A percentile compares a stretch with the other conserved stretches of the same genome.
Evolutionary conservation across 1,140 invertebrate genomes (phyloP).

Genomic region (Drosophila ananassae): DNA sequence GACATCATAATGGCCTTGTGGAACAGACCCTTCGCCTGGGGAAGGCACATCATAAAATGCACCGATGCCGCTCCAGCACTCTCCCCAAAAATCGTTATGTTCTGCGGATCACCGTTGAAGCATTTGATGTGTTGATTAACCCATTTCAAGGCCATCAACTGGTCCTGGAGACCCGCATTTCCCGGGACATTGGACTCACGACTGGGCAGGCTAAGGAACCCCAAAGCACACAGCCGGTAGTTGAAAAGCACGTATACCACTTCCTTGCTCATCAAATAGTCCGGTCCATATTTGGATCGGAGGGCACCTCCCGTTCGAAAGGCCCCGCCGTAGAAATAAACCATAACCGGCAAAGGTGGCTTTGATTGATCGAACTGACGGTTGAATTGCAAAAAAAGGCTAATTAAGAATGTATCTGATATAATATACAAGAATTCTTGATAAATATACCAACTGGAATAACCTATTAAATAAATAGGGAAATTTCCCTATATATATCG

Average conservation of each 20-base stretch:
- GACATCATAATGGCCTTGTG: slow-evolving; percentile 87
- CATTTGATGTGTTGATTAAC: slow-evolving; percentile 70
- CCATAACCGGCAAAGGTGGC: slow-evolving; percentile 86
- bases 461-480: too few species aligned
- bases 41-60: slow-evolving; percentile 68
- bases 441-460: too few species aligned
- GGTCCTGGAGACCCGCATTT: slow-evolving; percentile 86
- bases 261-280: slow-evolving; percentile 87
- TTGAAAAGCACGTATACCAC: slow-evolving; percentile 88
- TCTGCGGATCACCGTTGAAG: slow-evolving; percentile 68
- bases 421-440: too few species aligned
- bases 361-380: slow-evolving; percentile 49
- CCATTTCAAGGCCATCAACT: slow-evolving; percentile 83
- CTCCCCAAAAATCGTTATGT: slow-evolving; percentile 79
- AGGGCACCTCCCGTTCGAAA: slow-evolving; percentile 85
- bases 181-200: slow-evolving; percentile 80
- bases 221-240: slow-evolving; percentile 88
- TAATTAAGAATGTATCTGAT: too few species aligned
- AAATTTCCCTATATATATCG: too few species aligned
- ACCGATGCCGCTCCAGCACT: slow-evolving; percentile 79
- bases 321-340: slow-evolving; percentile 89
- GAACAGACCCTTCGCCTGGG: slow-evolving; percentile 84
- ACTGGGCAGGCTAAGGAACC: slow-evolving; percentile 86
- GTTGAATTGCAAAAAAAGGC: neutral
- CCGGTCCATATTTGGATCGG: slow-evolving; percentile 85